Evolutionary conservation across 2,113 vertebrate genomes (phyloP).

Genomic region (Stegastes partitus): DNA sequence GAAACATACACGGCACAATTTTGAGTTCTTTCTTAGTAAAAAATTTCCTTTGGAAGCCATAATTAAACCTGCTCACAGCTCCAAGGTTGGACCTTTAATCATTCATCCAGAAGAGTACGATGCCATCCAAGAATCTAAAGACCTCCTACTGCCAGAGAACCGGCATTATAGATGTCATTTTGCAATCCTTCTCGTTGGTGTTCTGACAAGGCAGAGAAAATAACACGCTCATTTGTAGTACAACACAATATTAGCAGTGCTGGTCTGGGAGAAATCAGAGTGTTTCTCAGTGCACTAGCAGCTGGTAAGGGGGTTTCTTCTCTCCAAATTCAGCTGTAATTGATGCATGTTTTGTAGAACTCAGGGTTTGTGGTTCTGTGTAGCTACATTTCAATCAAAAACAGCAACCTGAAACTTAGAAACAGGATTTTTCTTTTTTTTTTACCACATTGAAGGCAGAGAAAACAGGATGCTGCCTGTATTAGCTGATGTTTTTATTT

Average conservation of each 20-base stretch:
- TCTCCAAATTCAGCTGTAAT: not conserved
- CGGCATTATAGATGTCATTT: no score
- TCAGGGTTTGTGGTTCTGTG: slow-evolving; percentile 15
- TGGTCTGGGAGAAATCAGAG: no score
- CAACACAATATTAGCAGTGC: not conserved
- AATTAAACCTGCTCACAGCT: no score
- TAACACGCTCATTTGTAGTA: not conserved
- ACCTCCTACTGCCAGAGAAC: no score
- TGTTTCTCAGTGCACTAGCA: no score
- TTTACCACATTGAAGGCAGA: slow-evolving; percentile 23
- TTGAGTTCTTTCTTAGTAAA: no score
- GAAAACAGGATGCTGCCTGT: slow-evolving; percentile 70
- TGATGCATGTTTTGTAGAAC: slow-evolving; percentile 9
- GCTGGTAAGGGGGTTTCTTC: no score
- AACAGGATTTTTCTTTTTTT: slow-evolving; percentile 60
- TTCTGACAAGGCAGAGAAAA: no score
- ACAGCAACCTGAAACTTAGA: slow-evolving; percentile 48
- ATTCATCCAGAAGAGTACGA: not conserved
- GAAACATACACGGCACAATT: not conserved
- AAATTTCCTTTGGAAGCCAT: no score
- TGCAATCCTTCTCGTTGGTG: no score
- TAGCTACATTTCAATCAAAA: slow-evolving; percentile 48
- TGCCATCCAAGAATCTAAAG: not conserved
- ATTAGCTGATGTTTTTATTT: slow-evolving; percentile 75
- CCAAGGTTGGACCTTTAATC: not conserved